Percentiles rank a stretch among this genome's conserved stretches.
Conservation (phyloP, 1,140 invertebrate species). For the Pseudomyrmex sp. region DNA sequence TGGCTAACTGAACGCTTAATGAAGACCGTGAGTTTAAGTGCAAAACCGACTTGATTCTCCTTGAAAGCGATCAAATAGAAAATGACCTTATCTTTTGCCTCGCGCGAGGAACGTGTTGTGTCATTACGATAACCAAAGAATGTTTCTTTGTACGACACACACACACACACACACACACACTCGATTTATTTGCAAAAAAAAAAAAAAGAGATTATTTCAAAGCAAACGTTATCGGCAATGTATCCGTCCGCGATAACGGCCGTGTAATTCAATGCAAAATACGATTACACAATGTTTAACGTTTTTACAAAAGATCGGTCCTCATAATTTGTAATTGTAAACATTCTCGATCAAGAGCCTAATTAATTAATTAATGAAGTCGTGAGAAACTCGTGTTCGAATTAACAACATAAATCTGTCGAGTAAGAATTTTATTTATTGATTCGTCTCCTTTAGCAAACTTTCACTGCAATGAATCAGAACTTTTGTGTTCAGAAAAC, state of each 20-base stretch:
- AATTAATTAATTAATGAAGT: no score
- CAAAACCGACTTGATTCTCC: slow-evolving; percentile 3
- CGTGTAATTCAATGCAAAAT: not conserved
- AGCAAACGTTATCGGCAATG: not conserved
- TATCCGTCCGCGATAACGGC: not conserved
- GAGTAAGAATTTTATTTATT: no score
- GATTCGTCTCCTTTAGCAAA: no score
- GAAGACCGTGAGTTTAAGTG: not conserved
- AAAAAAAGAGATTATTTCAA: slow-evolving; percentile 28
- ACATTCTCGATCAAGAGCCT: no score
- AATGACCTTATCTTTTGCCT: slow-evolving; percentile 20
- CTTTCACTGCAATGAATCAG: no score
- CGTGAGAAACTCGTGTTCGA: no score
- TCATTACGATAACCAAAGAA: not conserved
- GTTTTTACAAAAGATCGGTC: not conserved
- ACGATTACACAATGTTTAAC: not conserved
- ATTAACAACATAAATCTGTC: no score
- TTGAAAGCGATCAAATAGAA: slow-evolving; percentile 41
- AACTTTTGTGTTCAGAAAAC: no score
- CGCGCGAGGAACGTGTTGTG: not conserved
- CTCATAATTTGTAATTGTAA: no score
- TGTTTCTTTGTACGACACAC: not conserved
- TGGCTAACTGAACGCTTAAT: not conserved
- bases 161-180: no score
- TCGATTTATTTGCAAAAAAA: no score